Percentiles rank a stretch among this genome's conserved stretches.
These are phyloP conservation scores for Peromyscus polionotus DNA, from an alignment of 2,113 vertebrate species.

Conservation along the genomic window DNA sequence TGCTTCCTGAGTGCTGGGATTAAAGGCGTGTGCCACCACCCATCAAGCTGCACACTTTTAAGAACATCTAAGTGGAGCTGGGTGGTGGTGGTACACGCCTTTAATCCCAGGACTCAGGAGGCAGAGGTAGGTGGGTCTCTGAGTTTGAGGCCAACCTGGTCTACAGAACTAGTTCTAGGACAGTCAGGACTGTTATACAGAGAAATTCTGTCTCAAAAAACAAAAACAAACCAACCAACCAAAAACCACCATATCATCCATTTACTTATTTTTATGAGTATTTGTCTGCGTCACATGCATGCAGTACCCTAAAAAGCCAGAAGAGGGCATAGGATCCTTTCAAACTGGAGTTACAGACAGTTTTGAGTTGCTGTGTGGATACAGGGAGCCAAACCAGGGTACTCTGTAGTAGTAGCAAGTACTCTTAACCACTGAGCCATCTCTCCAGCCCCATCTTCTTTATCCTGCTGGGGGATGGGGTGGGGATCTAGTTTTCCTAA, in stretches of 20 bases:
- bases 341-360: background rate
- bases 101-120: too few species aligned
- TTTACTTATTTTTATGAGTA: background rate
- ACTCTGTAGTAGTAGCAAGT: background rate
- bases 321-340: background rate
- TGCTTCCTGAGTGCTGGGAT: too few species aligned
- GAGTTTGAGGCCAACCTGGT: too few species aligned
- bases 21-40: background rate
- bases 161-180: too few species aligned
- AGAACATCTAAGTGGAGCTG: background rate
- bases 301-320: background rate
- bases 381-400: background rate
- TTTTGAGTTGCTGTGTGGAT: background rate
- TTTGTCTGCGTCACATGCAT: background rate
- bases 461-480: background rate
- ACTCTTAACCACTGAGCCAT: background rate
- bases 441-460: background rate
- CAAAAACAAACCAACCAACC: too few species aligned
- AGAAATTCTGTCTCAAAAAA: too few species aligned
- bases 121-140: too few species aligned
- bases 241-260: background rate
- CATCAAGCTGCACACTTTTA: background rate
- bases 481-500: background rate
- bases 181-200: too few species aligned
- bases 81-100: too few species aligned